Percentiles rank a stretch among this genome's conserved stretches.
Evolutionary conservation across 2,888 invertebrate genomes (phyloP).

Genomic region (Trichacis sp.): DNA sequence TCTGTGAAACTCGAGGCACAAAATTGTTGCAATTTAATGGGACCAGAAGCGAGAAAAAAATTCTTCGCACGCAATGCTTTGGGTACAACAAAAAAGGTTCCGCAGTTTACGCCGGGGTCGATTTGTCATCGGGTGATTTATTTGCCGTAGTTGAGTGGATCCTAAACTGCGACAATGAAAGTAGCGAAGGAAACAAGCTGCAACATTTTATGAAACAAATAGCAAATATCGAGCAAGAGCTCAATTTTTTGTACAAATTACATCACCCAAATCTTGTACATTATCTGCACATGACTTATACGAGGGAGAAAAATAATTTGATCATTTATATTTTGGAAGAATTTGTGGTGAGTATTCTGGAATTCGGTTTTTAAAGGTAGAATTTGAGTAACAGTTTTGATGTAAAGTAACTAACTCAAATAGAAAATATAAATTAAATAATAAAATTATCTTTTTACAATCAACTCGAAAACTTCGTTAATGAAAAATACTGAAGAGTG

Average conservation of each 20-base stretch:
- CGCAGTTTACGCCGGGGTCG: constrained; percentile 82
- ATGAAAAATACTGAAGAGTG: too few relatives aligned
- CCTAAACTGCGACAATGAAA: constrained; percentile 64
- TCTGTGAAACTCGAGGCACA: constrained; percentile 73
- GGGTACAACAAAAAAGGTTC: constrained; percentile 82
- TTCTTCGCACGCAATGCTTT: constrained; percentile 82
- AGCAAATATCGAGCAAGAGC: constrained; percentile 81
- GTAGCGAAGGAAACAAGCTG: constrained; percentile 49
- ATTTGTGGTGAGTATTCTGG: constrained; percentile 71
- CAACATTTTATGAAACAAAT: constrained; percentile 73
- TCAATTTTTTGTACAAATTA: constrained; percentile 78
- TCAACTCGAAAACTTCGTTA: too few relatives aligned
- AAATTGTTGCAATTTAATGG: constrained; percentile 72
- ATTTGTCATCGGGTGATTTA: constrained; percentile 79
- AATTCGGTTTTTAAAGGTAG: constrained; percentile 56
- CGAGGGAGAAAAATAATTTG: constrained; percentile 74
- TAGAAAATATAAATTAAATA: too few relatives aligned
- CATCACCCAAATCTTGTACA: constrained; percentile 80
- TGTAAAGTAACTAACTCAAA: too few relatives aligned
- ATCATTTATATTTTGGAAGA: constrained; percentile 79
- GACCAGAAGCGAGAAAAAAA: constrained; percentile 72
- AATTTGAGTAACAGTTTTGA: constrained; percentile 70
- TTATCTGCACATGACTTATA: constrained; percentile 80
- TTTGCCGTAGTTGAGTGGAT: constrained; percentile 84
- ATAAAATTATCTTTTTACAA: too few relatives aligned